Base-by-base conservation (phyloP, 1,140 invertebrate genomes). In the Lepidurus apus region DNA sequence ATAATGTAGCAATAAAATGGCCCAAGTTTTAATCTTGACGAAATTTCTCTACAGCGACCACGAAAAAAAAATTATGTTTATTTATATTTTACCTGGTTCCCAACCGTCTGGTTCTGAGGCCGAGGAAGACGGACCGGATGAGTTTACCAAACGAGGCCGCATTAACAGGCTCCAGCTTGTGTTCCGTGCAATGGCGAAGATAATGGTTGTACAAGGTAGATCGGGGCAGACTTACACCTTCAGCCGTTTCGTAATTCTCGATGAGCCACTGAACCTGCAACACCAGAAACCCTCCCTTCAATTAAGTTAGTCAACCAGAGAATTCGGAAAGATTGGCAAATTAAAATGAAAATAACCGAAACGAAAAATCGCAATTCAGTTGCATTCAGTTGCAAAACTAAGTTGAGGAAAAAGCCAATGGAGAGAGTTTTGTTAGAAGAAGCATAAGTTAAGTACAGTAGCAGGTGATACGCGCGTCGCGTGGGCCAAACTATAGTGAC, bases 111-210 rank as follows among this genome's bases (percentile, higher is more conserved):
- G 98, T 99, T 80, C 96, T 88, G 80, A 99, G 87, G 10, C 97
- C 97, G 80, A 98, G 88, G 88, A 99, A 99, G 47, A 99, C 97
- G 7, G 96, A 98, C 65, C 98, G 90, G 82, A 99, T 99, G 13
- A 99, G 88, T 87, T 99, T 99, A 43, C 98, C 97, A 89, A 99
- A 99, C 47, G 96, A 98, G 10, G 98, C 98, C 74, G 97, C 96
- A 89, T 99, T 99, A 78, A 99, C 97, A 8, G 97, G 96, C 85
- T 98, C 97, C 77, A 99, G 87, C 85, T 96, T 96, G 83, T 96
- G 91, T 83, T 98, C 94, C 74, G 91, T 89, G 87, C 97, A 99
- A 85, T 98, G 96, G 34, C 94, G 90, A 81, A 98, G 88, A 86
- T 99, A 99, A 87, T 99, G 97, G 84, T 95, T 93, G 86, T 99